A percentile compares a stretch with the other conserved stretches of the same genome.
These are phyloP conservation scores for Penaeus japonicus DNA, from an alignment of 1,140 invertebrate species.

Conservation along the genomic window DNA sequence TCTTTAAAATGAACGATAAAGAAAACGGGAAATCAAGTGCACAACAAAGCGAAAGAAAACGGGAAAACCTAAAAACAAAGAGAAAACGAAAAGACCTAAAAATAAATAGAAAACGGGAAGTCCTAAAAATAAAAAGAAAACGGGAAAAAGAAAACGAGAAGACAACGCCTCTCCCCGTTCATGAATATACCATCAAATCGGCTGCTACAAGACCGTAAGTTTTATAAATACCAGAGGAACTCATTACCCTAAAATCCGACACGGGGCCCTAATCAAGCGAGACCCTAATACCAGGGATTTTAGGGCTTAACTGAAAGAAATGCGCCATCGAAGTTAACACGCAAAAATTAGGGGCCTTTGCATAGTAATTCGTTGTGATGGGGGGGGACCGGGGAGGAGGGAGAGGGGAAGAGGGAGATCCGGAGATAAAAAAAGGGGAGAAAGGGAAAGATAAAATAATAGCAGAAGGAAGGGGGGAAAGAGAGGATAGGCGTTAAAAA, in stretches of 20 bases:
- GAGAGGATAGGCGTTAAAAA: neutral
- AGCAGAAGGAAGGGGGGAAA: neutral
- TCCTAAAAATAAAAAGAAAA: neutral
- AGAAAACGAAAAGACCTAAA: neutral
- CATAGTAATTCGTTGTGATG: slow-evolving; percentile 33
- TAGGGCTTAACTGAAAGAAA: slow-evolving; percentile 39
- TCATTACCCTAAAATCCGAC: slow-evolving; percentile 39
- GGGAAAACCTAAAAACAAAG: neutral
- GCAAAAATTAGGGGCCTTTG: slow-evolving; percentile 48
- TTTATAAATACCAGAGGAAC: slow-evolving; percentile 40
- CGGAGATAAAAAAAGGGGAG: neutral
- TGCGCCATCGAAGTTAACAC: slow-evolving; percentile 6
- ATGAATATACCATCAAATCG: slow-evolving; percentile 42
- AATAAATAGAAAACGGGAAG: neutral
- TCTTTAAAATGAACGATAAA: neutral
- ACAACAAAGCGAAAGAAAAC: neutral
- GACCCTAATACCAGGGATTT: slow-evolving; percentile 41
- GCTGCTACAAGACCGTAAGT: slow-evolving; percentile 14
- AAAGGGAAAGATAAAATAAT: neutral
- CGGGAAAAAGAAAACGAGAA: neutral
- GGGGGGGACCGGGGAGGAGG: neutral
- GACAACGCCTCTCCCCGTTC: neutral
- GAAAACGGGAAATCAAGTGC: neutral
- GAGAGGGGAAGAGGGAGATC: neutral
- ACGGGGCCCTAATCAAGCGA: slow-evolving; percentile 34